Evolutionary conservation across 2,113 vertebrate genomes (phyloP), one percentile per base, ranked within the genome.

Genomic region (Rattus rattus): DNA sequence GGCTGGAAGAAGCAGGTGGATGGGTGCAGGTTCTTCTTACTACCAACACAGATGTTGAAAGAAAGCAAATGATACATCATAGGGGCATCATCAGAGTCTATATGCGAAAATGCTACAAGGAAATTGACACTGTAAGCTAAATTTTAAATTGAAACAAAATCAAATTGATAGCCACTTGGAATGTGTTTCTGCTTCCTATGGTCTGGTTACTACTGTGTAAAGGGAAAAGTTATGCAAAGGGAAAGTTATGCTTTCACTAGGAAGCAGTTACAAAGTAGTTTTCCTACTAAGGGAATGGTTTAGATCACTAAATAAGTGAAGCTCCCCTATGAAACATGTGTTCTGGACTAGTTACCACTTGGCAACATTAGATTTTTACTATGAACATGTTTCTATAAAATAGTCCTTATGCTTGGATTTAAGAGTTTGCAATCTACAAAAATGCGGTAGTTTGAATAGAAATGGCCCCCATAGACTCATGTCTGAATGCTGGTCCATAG

Each of bases 391-490:
- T 91, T 94, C 36, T 17, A 77, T 36, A 59, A 19, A 83, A 91
- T 10, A 81, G 14, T 72, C 0, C 13, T 92, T 93, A 87, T 28
- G 24, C 39, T 87, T 49, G 24, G 1, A 28, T 83, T 76, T 76
- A 70, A 93, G 83, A 95, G 69, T 91, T 94, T 97, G 5, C 14
- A 86, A 80, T 95, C 76, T 91, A 76, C 9, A 36, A n/a, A 7
- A n/a, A n/a, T 72, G 36, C 8, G 7, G 3, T 72, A 72, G 16
- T 72, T 20, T 72, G 36, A 39, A 72, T 39, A 72, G 7, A 72
- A 39, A 19, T 72, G 16, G 16, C 36, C 1, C 17, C 7, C 36
- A 72, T 69, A 69, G 30, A 36, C 30, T 36, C 67, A 36, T 33
- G 14, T 69, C 36, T 36, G 13, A 69, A 69, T n/a, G 36, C 36